phyloP scores from a whole-genome alignment of 1,140 invertebrate species.

The Planococcus citri region DNA sequence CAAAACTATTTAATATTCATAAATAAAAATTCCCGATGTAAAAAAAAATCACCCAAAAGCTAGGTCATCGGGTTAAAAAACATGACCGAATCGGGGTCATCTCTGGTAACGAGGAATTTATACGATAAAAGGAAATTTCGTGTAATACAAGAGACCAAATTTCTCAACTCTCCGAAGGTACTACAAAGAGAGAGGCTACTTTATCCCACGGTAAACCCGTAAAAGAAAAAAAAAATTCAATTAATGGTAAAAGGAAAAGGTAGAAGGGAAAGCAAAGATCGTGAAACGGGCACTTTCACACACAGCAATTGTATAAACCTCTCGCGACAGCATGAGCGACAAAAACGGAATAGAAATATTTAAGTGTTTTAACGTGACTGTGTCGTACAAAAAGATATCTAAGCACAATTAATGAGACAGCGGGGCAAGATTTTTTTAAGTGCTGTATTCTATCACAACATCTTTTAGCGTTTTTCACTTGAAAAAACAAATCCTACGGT shows the following conservation, averaged over 20 bases:
- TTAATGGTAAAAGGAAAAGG: no score
- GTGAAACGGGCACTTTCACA: neutral
- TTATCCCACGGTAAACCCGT: no score
- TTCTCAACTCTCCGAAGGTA: no score
- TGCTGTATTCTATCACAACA: neutral
- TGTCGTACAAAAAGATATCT: neutral
- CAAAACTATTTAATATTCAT: neutral
- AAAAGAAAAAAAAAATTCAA: no score
- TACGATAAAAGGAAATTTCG: no score
- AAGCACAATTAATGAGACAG: neutral
- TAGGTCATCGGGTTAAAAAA: neutral
- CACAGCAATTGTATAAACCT: neutral
- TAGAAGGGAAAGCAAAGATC: no score
- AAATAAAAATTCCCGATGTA: neutral
- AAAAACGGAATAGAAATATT: neutral
- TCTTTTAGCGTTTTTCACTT: neutral
- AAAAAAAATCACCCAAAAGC: neutral
- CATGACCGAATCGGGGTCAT: no score
- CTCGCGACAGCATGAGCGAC: neutral
- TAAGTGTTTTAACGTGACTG: neutral
- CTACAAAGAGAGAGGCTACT: no score
- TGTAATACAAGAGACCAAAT: no score
- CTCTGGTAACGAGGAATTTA: no score
- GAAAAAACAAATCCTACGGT: neutral
- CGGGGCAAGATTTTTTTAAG: neutral